phyloP scores from a whole-genome alignment of 2,797 vertebrate species.

The Neosilurus hyrtlii region DNA sequence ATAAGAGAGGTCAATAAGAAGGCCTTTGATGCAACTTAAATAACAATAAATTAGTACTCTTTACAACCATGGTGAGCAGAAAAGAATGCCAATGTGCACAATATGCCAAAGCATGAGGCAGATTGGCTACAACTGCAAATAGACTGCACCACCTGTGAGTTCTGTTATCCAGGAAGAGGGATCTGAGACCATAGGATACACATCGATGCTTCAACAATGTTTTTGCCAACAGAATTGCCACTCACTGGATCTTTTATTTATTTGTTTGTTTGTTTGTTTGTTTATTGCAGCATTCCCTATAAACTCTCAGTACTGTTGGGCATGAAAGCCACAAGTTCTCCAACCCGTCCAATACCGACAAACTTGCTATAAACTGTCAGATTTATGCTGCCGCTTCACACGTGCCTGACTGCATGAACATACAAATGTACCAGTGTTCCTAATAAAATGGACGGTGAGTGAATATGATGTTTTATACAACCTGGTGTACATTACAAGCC shows the following conservation, averaged over 20 bases:
- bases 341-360: neutral
- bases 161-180: neutral
- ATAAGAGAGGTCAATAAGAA: neutral
- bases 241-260: neutral
- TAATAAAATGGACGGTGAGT: neutral
- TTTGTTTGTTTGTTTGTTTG: neutral
- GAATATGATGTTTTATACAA: neutral
- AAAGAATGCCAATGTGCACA: neutral
- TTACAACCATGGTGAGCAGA: neutral
- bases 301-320: neutral
- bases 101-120: neutral
- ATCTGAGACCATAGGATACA: neutral
- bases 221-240: neutral
- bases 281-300: neutral
- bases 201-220: neutral
- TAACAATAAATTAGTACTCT: neutral
- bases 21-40: neutral
- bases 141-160: neutral
- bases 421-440: neutral
- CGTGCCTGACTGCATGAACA: neutral
- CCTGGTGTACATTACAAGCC: neutral
- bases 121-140: neutral
- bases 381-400: neutral
- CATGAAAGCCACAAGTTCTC: neutral
- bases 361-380: neutral